Base-by-base conservation (phyloP, 2,888 invertebrate species). In the Phaedon cochleariae region DNA sequence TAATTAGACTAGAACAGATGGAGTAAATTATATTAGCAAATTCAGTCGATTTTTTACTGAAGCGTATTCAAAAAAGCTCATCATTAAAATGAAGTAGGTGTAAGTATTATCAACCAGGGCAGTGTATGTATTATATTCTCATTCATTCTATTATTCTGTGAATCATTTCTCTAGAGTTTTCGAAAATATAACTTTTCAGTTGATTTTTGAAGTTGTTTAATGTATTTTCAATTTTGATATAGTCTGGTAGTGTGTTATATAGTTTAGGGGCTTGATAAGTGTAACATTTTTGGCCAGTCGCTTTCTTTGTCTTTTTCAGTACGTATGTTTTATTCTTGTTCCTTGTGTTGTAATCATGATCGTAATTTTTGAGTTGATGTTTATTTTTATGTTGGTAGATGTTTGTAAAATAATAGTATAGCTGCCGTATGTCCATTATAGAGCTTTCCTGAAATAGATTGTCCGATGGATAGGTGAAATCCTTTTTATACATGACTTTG, bases 401-500 rank as follows among this genome's bases (percentile, higher is more conserved):
- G 46, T 46, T 46, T 46, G 46, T 46, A 17, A 34, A 34, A 34
- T 34, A 34, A 34, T 34, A 34, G 22, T n/a, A 49, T 49, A 49
- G 21, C 21, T 20, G 49, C 49, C 18, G 18, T 20, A 20, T 20
- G 18, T 17, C 49, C 49, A 20, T 49, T 49, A 22, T 21, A 51
- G 51, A 51, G 51, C 51, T 51, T 51, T 22, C 51, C 51, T 15
- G 51, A 41, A 18, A 55, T 34, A 55, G 55, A 55, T 55, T n/a
- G 22, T 55, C 37, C 21, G 55, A 55, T 37, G 41, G 45, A 37
- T 41, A 37, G 34, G 55, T 37, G 37, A 37, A 22, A 20, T 55
- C 45, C 6, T 41, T 55, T 55, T 45, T 55, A 55, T 41, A 55
- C 41, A 41, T 55, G 22, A 53, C 29, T 29, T 53, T 53, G 12